Evolutionary conservation across 1,140 invertebrate genomes (phyloP).

Genomic region (Nephotettix cincticeps): DNA sequence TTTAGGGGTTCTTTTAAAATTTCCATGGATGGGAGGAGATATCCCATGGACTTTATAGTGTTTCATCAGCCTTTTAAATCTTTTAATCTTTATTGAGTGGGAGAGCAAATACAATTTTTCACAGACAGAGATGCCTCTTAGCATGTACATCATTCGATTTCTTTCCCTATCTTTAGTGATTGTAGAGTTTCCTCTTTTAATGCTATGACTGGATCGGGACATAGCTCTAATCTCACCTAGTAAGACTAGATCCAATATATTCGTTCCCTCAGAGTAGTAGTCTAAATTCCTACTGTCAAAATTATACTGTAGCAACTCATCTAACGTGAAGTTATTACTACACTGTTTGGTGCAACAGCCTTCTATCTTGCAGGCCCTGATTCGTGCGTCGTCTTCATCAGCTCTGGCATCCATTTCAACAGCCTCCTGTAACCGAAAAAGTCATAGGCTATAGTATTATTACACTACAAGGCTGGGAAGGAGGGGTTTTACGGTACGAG

Average conservation of each 20-base stretch:
- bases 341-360: conserved; percentile 1
- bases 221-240: conserved; percentile 1
- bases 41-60: conserved; percentile 10
- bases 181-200: conserved; percentile 4
- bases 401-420: conserved; percentile 4
- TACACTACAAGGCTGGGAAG: no score
- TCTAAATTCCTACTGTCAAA: conserved; percentile 15
- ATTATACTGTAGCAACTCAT: conserved; percentile 6
- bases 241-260: conserved; percentile 3
- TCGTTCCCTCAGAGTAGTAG: conserved; percentile 12
- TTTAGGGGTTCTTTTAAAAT: conserved; percentile 21
- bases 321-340: background rate
- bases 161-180: conserved; percentile 1
- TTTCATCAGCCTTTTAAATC: conserved; percentile 24
- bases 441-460: background rate
- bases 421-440: background rate
- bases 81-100: conserved; percentile 17
- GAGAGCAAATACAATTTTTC: conserved; percentile 19
- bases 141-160: conserved; percentile 13
- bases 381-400: conserved; percentile 5
- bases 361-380: conserved; percentile 14
- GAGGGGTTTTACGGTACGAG: no score
- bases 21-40: background rate
- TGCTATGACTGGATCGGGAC: background rate
- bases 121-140: conserved; percentile 16